Evolutionary conservation across 2,888 invertebrate genomes (phyloP), one percentile per base, ranked within the genome.

Genomic region (Polyommatus icarus): DNA sequence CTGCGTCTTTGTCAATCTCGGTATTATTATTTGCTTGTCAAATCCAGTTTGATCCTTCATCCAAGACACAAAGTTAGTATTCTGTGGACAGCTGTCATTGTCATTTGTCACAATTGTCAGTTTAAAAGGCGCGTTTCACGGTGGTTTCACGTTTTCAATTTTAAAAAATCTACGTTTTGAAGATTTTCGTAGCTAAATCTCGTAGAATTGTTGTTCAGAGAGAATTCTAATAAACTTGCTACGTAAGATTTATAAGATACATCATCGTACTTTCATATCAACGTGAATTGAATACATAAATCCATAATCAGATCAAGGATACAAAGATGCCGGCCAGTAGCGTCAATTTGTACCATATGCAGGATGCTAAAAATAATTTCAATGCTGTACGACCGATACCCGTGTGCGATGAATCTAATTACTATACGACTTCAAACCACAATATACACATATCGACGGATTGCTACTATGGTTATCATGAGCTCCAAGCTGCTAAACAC

Each of bases 391-490:
- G 92, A 83, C 94, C 93, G 83, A 90, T 90, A 82, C 91, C 92
- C 81, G 85, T 92, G 87, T 91, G 88, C 83, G 80, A 85, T 80
- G 89, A 91, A 85, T 86, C 88, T 84, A 90, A 89, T 84, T 88
- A 87, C 84, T 84, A 86, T 85, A 85, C 87, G 87, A 89, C 89
- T 82, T 92, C 90, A 87, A 91, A 89, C 86, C 92, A 90, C 80
- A 93, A 89, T 83, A 84, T 94, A 82, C 93, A 93, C 84, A 88
- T 94, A 84, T 94, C 94, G 76, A 92, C 91, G 72, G 94, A 94
- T 86, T 93, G 93, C 83, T 95, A 95, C 83, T 94, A 95, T 81
- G 95, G 95, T 77, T 95, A 90, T 85, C 94, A 94, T 78, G 88
- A 90, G 80, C 83, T 88, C 73, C 89, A 90, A 82, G 86, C 80